Evolutionary conservation across 2,113 vertebrate species (phyloP), one percentile per base, ranked within the genome.

Genomic region (Macquaria australasica): DNA sequence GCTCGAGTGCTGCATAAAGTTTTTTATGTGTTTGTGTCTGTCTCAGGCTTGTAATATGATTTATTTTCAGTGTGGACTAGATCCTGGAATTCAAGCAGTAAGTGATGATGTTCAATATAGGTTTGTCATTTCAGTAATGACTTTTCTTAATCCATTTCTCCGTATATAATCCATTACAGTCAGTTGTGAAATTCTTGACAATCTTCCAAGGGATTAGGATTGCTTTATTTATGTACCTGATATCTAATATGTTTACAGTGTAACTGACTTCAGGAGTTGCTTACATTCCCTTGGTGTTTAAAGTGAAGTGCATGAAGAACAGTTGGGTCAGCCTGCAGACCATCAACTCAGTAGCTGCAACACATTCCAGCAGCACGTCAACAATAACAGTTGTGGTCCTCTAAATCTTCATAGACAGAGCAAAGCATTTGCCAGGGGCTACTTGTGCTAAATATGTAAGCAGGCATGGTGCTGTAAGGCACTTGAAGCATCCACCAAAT

Each of bases 151-250:
- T 79, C 62, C 15, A 6, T 74, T 71, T 85, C 43, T 81, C 56
- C 21, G 50, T 25, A 73, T 56, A 72, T 70, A 70, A 70, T 71
- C 59, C 34, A 56, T 8, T 43, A 28, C 20, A 78, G 66, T 59
- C 34, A 31, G 45, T 43, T 73, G 51, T 71, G 21, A 70, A 55
- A 77, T 73, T 82, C 70, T 55, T 70, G 50, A 71, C 59, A 21
- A 76, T 69, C 15, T 73, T 71, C 77, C 79, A 64, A 64, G 41
- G 20, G 50, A 51, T 78, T 70, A 31, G 9, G 5, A 20, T 53
- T 28, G 25, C 51, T 71, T 81, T 83, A 83, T 84, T 84, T 74
- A 73, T 81, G 23, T 34, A 60, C 20, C 37, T 71, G 41, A 79
- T 67, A 51, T 71, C 16, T 48, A 14, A 62, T 39, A 56, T 77